phyloP scores from a whole-genome alignment of 2,113 vertebrate species.

The Speoplatyrhinus poulsoni region DNA sequence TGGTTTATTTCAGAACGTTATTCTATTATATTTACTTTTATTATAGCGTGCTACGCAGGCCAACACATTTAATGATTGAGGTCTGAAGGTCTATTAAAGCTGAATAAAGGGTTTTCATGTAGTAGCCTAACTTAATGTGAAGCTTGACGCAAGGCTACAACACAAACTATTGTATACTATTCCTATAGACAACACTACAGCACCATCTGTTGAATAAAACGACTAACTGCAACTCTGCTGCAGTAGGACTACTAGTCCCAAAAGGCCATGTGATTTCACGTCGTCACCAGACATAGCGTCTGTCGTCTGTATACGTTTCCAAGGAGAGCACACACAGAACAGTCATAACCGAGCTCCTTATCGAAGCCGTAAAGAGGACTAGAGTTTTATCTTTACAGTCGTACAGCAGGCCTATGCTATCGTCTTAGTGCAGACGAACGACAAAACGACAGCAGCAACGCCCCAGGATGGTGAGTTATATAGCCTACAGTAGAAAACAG shows the following conservation, averaged over 20 bases:
- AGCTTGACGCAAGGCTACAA: no score
- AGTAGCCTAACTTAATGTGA: no score
- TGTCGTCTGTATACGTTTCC: constrained; percentile 66
- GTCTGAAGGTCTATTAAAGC: no score
- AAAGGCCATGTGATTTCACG: constrained; percentile 33
- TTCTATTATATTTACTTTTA: no score
- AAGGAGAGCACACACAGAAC: constrained; percentile 48
- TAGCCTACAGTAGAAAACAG: background rate
- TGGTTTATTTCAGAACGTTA: no score
- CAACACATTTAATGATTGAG: no score
- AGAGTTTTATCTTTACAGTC: constrained; percentile 25
- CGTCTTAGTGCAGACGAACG: constrained; percentile 36
- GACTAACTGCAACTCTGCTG: background rate
- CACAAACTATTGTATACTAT: background rate
- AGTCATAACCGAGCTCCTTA: constrained; percentile 30
- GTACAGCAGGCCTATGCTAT: constrained; percentile 17
- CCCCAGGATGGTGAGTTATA: constrained; percentile 61
- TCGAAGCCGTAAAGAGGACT: constrained; percentile 1
- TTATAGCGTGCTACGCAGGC: no score
- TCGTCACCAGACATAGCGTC: constrained; percentile 28
- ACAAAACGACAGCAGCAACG: background rate
- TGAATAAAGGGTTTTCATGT: no score
- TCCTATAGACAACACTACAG: background rate
- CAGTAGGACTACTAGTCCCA: constrained; percentile 58
- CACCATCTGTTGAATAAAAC: constrained; percentile 26